Conservation (phyloP, 2,888 invertebrate species). For the Eupithecia inturbata region DNA sequence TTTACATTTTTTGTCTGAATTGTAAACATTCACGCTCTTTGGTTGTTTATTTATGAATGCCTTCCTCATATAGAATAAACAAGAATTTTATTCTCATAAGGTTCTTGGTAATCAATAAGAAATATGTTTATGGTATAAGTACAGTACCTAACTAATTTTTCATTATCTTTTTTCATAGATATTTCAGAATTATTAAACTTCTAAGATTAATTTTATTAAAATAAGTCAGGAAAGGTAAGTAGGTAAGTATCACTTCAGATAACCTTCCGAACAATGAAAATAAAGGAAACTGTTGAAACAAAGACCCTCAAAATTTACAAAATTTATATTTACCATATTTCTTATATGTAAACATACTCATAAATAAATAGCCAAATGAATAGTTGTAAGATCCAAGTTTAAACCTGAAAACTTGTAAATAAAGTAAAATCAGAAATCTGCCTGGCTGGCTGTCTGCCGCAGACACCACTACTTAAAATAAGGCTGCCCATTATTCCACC, state of each 20-base stretch:
- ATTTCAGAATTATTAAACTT: neutral
- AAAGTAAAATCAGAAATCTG: neutral
- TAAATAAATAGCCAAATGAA: neutral
- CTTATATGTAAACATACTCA: neutral
- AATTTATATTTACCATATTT: neutral
- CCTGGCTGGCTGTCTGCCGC: too few relatives aligned
- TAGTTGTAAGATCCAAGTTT: neutral
- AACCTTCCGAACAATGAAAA: neutral
- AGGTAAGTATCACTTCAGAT: neutral
- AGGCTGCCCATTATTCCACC: neutral
- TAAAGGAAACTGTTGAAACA: neutral
- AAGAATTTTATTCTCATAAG: neutral
- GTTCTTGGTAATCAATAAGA: neutral
- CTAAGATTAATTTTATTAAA: neutral
- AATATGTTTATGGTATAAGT: neutral
- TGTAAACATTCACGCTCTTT: constrained; percentile 27
- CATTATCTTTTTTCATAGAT: too few relatives aligned
- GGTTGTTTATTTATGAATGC: constrained; percentile 23
- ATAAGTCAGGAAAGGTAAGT: neutral
- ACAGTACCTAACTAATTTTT: neutral
- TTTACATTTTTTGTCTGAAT: constrained; percentile 41
- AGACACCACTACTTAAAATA: neutral
- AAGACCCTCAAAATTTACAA: neutral
- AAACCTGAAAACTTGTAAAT: neutral
- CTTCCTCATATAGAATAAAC: constrained; percentile 12